phyloP scores from a whole-genome alignment of 92 coral and sea anemone species.

The Palythoa heliodiscus region DNA sequence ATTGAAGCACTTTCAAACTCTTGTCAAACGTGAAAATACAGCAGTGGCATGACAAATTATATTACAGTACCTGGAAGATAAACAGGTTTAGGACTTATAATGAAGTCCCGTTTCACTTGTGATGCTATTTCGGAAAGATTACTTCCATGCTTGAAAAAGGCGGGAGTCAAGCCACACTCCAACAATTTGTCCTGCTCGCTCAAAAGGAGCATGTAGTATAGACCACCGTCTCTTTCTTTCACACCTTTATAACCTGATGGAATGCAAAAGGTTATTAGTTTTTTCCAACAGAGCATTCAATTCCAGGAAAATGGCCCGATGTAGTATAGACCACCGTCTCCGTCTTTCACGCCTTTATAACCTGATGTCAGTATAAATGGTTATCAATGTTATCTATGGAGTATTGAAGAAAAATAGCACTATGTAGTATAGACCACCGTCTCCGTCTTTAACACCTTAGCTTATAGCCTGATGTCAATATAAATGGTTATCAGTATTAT shows the following conservation, averaged over 20 bases:
- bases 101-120: conserved; percentile 39
- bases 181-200: conserved; percentile 46
- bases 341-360: neutral
- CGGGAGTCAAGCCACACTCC: conserved; percentile 64
- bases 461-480: neutral
- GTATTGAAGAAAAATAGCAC: too few species aligned
- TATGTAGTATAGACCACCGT: too few species aligned
- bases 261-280: neutral
- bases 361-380: neutral
- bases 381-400: neutral
- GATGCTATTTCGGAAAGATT: neutral
- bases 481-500: neutral
- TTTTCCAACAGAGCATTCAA: neutral
- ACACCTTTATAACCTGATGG: conserved; percentile 32
- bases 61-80: conserved; percentile 11
- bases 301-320: too few species aligned
- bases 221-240: conserved; percentile 46
- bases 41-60: neutral
- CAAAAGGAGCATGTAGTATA: conserved; percentile 60
- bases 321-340: too few species aligned
- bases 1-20: too few species aligned
- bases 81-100: conserved; percentile 31
- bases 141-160: conserved; percentile 1
- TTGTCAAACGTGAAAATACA: neutral
- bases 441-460: too few species aligned